These are phyloP conservation scores for Apistogramma diplotaenia DNA, from an alignment of 2,113 vertebrate species.

Conservation along the genomic window DNA sequence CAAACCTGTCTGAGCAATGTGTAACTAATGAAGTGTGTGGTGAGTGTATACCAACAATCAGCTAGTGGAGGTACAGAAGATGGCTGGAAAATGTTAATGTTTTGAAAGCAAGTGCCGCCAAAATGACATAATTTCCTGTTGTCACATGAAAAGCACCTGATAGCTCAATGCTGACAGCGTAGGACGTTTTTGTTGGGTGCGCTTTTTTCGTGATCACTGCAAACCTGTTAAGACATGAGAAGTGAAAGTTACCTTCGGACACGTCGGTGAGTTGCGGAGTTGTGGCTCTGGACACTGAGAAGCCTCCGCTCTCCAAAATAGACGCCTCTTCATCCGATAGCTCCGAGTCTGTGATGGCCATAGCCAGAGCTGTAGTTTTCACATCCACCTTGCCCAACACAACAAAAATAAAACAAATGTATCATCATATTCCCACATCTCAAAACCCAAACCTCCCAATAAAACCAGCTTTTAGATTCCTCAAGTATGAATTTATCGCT, in stretches of 20 bases:
- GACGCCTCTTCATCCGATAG: conserved; percentile 96
- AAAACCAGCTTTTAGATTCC: not conserved
- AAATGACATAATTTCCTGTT: no score
- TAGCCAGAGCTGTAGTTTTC: conserved; percentile 89
- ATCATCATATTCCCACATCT: not conserved
- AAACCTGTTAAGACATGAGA: no score
- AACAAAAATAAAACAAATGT: not conserved
- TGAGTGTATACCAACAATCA: no score
- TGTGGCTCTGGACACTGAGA: conserved; percentile 95
- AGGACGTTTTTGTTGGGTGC: no score
- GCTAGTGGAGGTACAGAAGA: no score
- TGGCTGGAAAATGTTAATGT: no score
- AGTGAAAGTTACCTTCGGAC: conserved; percentile 84
- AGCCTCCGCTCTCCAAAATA: conserved; percentile 96
- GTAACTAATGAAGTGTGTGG: no score
- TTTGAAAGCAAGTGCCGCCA: no score
- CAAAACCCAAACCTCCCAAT: not conserved
- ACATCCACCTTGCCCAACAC: conserved; percentile 71
- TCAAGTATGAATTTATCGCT: not conserved
- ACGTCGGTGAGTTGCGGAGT: conserved; percentile 93
- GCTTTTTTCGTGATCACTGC: no score
- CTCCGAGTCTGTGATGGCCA: conserved; percentile 98
- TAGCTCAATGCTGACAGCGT: no score
- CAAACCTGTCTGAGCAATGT: no score
- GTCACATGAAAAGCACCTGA: no score